Evolutionary conservation across 2,113 vertebrate genomes (phyloP).

Genomic region (Picathartes gymnocephalus): DNA sequence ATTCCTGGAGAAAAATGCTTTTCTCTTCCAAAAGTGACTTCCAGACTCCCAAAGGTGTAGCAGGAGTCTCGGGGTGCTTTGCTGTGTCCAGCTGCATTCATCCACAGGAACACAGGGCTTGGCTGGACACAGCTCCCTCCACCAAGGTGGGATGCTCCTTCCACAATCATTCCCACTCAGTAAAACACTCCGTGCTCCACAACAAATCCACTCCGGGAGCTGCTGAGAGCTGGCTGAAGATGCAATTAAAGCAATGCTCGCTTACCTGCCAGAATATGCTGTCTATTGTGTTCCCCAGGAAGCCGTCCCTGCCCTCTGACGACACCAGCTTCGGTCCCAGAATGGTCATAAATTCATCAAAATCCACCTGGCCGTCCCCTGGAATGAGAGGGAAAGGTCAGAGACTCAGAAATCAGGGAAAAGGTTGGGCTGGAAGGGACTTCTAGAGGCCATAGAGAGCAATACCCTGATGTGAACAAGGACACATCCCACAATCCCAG

Average conservation of each 20-base stretch:
- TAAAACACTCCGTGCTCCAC: background rate
- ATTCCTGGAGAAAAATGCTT: background rate
- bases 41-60: background rate
- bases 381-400: conserved; percentile 34
- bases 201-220: background rate
- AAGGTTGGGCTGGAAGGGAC: background rate
- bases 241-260: background rate
- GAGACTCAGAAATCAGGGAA: background rate
- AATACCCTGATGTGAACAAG: background rate
- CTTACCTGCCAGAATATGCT: conserved; percentile 99
- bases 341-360: conserved; percentile 98
- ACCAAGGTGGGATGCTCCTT: rapidly evolving
- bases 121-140: background rate
- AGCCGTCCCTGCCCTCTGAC: conserved; percentile 91
- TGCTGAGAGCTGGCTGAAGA: background rate
- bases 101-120: background rate
- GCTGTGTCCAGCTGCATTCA: background rate
- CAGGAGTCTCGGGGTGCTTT: rapidly evolving
- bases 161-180: background rate
- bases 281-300: conserved; percentile 95
- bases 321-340: conserved; percentile 95
- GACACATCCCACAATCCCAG: rapidly evolving
- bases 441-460: background rate
- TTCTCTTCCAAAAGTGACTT: background rate
- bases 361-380: conserved; percentile 97